Evolutionary conservation across 2,113 vertebrate genomes (phyloP).

Genomic region (Phylloscopus trochiloides): DNA sequence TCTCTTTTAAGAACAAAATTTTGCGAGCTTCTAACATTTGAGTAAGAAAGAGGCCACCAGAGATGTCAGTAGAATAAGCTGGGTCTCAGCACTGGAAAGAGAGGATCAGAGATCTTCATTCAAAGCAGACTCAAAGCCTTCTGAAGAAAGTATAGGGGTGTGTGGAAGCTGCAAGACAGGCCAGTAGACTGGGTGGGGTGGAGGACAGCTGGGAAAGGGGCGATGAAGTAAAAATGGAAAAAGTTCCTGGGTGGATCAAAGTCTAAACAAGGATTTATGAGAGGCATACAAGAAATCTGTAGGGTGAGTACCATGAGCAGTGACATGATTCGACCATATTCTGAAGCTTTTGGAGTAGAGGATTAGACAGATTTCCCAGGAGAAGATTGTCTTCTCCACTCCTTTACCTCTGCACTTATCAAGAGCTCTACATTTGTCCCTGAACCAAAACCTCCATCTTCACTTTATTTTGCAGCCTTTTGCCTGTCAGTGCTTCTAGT

Average conservation of each 20-base stretch:
- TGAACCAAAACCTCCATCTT: neutral
- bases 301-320: neutral
- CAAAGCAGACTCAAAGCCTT: neutral
- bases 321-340: neutral
- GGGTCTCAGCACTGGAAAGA: neutral
- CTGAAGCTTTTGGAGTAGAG: neutral
- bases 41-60: neutral
- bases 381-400: neutral
- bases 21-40: neutral
- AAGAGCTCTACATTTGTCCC: neutral
- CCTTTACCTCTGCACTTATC: neutral
- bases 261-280: neutral
- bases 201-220: neutral
- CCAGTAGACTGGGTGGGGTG: neutral
- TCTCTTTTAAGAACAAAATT: neutral
- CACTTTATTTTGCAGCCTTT: neutral
- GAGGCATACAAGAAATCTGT: neutral
- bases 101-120: neutral
- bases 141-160: neutral
- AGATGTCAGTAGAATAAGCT: neutral
- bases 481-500: neutral
- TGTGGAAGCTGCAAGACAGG: neutral
- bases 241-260: slow-evolving; percentile 27
- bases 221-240: slow-evolving; percentile 19
- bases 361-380: neutral